Base-by-base conservation (phyloP, 2,797 vertebrate species). In the Eutrigla gurnardus region DNA sequence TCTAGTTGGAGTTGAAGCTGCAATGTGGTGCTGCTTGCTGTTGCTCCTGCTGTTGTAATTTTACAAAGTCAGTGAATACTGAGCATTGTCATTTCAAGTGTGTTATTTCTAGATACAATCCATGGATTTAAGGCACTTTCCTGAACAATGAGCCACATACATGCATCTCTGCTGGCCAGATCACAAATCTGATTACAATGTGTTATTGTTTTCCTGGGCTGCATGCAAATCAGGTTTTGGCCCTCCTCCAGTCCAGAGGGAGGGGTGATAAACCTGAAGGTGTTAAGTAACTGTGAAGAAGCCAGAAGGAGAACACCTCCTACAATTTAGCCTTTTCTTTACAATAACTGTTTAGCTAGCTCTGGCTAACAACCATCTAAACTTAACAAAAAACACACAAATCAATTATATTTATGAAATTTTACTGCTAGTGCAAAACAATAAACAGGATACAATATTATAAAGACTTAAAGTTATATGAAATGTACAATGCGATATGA, bases 1-100 rank as follows among this genome's bases (percentile, higher is more conserved):
- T 74, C 36, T 70, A 2, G 60, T 53, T 61, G 3, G 10, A 54
- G 55, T 54, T 45, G 7, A 65, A 70, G 61, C 32, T 39, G 25
- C 52, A 25, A 0, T 57, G 37, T 59, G 37, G 15, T 64, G 35
- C 46, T 33, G 64, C 43, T 64, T 64, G 47, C 46, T 61, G 36
- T 4, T 11, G 10, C 40, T 11, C 9, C 39, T 45, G 12, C 7
- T 4, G 50, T 46, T 49, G 37, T 36, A 39, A 10, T 25, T 63
- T 45, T 49, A 52, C 10, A 35, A 18, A 65, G 60, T 58, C 11
- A 6, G 25, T 61, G 42, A 61, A 43, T 42, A 58, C 14, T 47
- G 39, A 37, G 15, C 35, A 55, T 37, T 37, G 35, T 57, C 4
- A 37, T 57, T 37, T 57, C 35, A 37, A 37, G 54, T 37, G 33